A percentile compares a stretch with the other conserved stretches of the same genome.
These are phyloP conservation scores for Scalopus aquaticus DNA, from an alignment of 2,113 vertebrate genomes.

Conservation along the genomic window DNA sequence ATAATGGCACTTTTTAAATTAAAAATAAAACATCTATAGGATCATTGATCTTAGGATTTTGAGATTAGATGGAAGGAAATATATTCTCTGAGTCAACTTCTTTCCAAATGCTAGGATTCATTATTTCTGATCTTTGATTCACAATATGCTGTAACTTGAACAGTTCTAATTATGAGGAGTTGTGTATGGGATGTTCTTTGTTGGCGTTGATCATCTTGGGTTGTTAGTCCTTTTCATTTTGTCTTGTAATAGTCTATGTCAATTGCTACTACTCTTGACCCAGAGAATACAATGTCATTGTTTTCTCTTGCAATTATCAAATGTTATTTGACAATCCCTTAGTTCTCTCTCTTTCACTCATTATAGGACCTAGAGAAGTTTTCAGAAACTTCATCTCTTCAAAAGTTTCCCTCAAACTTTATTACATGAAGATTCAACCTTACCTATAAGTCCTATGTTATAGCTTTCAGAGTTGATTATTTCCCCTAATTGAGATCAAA, in stretches of 20 bases:
- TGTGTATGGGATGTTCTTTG: background rate
- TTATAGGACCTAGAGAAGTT: background rate
- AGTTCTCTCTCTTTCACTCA: conserved; percentile 20
- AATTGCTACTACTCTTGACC: background rate
- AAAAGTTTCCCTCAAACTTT: background rate
- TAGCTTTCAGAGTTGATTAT: conserved; percentile 10
- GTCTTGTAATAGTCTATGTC: background rate
- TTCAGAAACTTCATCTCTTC: conserved; percentile 25
- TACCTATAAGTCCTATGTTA: background rate
- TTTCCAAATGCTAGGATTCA: background rate
- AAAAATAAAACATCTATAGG: background rate
- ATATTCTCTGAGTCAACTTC: background rate
- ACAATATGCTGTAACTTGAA: background rate
- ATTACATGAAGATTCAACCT: background rate
- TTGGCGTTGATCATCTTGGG: background rate
- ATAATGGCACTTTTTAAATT: background rate
- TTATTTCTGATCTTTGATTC: background rate
- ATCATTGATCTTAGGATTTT: conserved; percentile 1
- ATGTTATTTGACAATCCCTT: background rate
- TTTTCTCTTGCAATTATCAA: too few species aligned
- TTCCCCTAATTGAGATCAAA: background rate
- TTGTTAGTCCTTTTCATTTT: background rate
- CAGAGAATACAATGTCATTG: background rate
- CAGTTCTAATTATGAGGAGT: background rate
- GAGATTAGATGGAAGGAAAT: background rate